phyloP scores from a whole-genome alignment of 37 sponge, comb jelly and placozoan species.

The Bolinopsis microptera region DNA sequence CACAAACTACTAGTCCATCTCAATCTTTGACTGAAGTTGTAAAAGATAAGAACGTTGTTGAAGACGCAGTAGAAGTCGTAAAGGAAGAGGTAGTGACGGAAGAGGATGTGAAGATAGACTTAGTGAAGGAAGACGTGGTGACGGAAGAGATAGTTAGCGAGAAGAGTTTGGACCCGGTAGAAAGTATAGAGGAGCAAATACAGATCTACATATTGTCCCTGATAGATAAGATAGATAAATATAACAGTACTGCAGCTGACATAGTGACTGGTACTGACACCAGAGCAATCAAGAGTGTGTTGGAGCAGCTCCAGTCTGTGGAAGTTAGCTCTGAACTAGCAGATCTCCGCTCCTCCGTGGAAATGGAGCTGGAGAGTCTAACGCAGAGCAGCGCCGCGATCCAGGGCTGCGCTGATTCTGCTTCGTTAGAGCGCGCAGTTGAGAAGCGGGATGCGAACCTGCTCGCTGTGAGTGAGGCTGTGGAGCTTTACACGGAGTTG shows the following conservation, averaged over 20 bases:
- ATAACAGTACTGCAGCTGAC: neutral
- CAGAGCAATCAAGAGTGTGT: neutral
- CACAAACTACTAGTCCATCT: too few relatives aligned
- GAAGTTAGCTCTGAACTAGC: neutral
- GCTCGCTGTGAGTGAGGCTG: neutral
- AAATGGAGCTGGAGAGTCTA: neutral
- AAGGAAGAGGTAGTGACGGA: neutral
- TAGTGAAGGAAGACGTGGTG: neutral
- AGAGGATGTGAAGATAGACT: neutral
- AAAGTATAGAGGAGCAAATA: neutral
- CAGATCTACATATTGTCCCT: neutral
- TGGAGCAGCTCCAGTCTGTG: neutral
- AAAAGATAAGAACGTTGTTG: too few relatives aligned
- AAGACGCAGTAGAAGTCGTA: too few relatives aligned
- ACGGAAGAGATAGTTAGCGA: neutral
- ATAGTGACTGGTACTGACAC: neutral
- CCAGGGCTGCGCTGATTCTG: neutral
- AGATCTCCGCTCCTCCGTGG: conserved; percentile 1
- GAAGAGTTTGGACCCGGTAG: neutral
- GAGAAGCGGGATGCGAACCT: neutral
- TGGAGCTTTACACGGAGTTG: neutral
- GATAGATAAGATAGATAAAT: neutral
- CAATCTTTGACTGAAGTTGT: too few relatives aligned
- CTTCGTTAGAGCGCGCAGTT: neutral
- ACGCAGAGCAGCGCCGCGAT: neutral